A percentile compares a stretch with the other conserved stretches of the same genome.
These are phyloP conservation scores for Enteromius paludinosus DNA, from an alignment of 2,797 vertebrate genomes.

Conservation along the genomic window DNA sequence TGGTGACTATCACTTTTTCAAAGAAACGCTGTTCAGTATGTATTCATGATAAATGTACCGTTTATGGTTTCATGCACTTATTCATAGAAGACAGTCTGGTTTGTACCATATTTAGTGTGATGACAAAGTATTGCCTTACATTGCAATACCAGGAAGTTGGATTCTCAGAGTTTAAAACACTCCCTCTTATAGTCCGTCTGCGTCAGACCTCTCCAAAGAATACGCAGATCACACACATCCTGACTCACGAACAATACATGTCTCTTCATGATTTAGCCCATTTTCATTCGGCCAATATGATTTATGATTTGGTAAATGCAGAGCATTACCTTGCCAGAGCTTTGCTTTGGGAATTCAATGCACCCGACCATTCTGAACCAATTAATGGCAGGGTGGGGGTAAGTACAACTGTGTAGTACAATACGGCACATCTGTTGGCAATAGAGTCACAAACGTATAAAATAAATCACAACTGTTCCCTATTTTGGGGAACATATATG, in stretches of 20 bases:
- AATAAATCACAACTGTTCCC: conserved; percentile 61
- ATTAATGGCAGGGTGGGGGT: conserved; percentile 64
- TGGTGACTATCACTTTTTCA: conserved; percentile 5
- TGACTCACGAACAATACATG: conserved; percentile 54
- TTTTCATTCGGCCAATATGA: conserved; percentile 53
- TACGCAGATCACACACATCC: conserved; percentile 37
- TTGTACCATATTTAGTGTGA: conserved; percentile 44
- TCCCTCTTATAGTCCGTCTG: conserved; percentile 39
- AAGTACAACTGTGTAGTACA: conserved; percentile 57
- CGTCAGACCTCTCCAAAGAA: conserved; percentile 56
- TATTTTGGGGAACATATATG: conserved; percentile 44
- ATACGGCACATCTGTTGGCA: conserved; percentile 66
- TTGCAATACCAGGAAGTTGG: conserved; percentile 36
- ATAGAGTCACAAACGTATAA: conserved; percentile 56
- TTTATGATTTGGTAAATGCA: conserved; percentile 59
- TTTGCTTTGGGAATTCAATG: conserved; percentile 60
- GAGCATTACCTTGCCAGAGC: conserved; percentile 50
- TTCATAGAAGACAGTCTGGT: conserved; percentile 2
- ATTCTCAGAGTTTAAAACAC: conserved; percentile 38
- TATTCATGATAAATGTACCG: neutral
- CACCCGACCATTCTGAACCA: conserved; percentile 64
- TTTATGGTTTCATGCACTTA: conserved; percentile 30
- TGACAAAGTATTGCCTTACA: conserved; percentile 34
- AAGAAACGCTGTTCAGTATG: neutral
- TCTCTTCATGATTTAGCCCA: conserved; percentile 53